Evolutionary conservation across 2,888 invertebrate genomes (phyloP).

Genomic region (Phyto melanocephala): DNA sequence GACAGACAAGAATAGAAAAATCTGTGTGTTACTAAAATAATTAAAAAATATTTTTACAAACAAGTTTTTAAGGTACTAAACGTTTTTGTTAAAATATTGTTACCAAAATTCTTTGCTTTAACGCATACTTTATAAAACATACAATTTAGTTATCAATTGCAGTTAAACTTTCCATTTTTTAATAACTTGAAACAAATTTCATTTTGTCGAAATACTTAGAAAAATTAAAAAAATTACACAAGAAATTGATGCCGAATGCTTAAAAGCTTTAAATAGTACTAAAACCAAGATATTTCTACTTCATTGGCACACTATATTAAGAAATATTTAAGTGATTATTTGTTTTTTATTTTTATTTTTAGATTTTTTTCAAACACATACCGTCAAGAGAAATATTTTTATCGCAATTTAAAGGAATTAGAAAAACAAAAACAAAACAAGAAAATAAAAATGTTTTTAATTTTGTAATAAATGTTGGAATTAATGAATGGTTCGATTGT

Average conservation of each 20-base stretch:
- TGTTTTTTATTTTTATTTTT: neutral
- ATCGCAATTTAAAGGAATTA: conserved; percentile 5
- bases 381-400: neutral
- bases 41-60: no score
- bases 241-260: neutral
- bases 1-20: no score
- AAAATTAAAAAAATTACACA: no score
- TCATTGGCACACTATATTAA: neutral
- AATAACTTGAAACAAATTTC: no score
- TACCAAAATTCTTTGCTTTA: no score
- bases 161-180: no score
- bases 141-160: no score
- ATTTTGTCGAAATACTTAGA: no score
- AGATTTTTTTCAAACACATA: neutral
- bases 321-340: neutral
- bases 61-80: no score
- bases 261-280: conserved; percentile 2
- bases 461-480: neutral
- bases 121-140: no score
- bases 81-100: no score
- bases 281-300: neutral
- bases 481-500: conserved; percentile 2
- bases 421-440: neutral
- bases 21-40: no score
- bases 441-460: neutral